phyloP scores from a whole-genome alignment of 2,113 vertebrate genomes.

The Phyllopteryx taeniolatus region DNA sequence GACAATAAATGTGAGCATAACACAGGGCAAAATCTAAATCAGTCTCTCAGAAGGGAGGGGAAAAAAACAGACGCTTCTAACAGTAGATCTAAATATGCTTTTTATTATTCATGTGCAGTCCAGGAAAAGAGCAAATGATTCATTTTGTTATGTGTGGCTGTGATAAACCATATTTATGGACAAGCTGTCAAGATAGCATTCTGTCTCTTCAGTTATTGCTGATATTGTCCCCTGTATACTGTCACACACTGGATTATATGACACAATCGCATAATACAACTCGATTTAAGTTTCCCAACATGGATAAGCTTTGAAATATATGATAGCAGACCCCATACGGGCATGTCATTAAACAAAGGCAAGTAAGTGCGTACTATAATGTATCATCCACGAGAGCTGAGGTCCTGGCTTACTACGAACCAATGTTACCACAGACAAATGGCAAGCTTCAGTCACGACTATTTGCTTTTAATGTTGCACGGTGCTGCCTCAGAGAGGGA shows the following conservation, averaged over 20 bases:
- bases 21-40: conserved; percentile 16
- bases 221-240: conserved; percentile 46
- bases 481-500: conserved; percentile 36
- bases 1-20: conserved; percentile 34
- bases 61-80: conserved; percentile 21
- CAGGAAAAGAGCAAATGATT: conserved; percentile 34
- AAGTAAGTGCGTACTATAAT: conserved; percentile 49
- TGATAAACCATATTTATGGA: conserved; percentile 52
- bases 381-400: conserved; percentile 51
- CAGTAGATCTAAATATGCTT: conserved; percentile 23
- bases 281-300: conserved; percentile 52
- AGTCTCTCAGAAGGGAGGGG: not conserved
- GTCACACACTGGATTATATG: conserved; percentile 61
- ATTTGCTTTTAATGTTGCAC: conserved; percentile 54
- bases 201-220: conserved; percentile 54
- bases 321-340: conserved; percentile 55
- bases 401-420: conserved; percentile 53
- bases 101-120: conserved; percentile 46
- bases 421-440: conserved; percentile 61
- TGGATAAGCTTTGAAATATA: conserved; percentile 53
- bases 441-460: conserved; percentile 51
- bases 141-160: conserved; percentile 34
- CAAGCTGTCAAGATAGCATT: conserved; percentile 49
- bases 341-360: conserved; percentile 67
- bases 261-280: conserved; percentile 47